Conservation (phyloP, 2,888 invertebrate genomes). For the Petrolisthes manimaculis region DNA sequence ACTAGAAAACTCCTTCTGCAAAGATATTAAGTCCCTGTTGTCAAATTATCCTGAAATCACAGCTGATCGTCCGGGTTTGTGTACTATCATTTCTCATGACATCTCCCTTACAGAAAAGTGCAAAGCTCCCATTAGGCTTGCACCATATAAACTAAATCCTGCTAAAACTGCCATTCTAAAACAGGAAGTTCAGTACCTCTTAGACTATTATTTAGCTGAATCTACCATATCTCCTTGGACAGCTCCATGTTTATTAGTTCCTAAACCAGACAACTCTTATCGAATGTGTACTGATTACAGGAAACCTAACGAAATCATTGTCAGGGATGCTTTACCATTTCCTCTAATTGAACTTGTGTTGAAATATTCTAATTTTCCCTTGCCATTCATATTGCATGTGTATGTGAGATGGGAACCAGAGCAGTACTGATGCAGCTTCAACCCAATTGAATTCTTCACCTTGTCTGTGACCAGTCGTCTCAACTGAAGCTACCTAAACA, state of each 20-base stretch:
- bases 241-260: background rate
- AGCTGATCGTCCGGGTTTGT: background rate
- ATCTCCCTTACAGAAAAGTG: background rate
- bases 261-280: background rate
- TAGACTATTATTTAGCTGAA: background rate
- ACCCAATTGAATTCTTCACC: too few relatives aligned
- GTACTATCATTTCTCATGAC: background rate
- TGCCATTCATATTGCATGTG: too few relatives aligned
- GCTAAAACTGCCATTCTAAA: background rate
- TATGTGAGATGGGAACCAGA: too few relatives aligned
- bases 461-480: too few relatives aligned
- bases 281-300: background rate
- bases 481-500: too few relatives aligned
- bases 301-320: background rate
- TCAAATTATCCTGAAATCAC: background rate
- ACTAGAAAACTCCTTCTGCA: background rate
- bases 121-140: background rate
- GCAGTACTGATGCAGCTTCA: too few relatives aligned
- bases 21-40: background rate
- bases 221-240: background rate
- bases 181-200: background rate
- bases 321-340: background rate
- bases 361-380: too few relatives aligned
- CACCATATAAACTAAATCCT: too few relatives aligned
- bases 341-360: background rate